Base-by-base conservation (phyloP, 1,140 invertebrate species). In the Diorhabda sublineata region DNA sequence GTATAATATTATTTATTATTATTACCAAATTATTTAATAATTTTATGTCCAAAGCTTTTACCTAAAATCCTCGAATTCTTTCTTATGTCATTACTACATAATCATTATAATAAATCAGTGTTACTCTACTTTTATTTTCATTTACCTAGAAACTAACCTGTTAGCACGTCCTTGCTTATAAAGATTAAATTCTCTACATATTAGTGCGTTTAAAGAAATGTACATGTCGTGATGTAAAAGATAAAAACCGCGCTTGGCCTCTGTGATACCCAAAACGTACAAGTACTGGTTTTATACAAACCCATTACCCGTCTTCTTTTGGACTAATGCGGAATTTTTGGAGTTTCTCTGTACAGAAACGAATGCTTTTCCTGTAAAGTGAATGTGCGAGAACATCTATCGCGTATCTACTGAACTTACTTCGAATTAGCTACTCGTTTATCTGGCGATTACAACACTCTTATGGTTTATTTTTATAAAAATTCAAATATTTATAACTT, bases 261-360 rank as follows among this genome's bases (percentile, higher is more conserved):
- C 47, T 65, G 64, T 65, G 64, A 65, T 65, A 65, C 64, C 64
- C 56, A 65, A 65, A 65, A 65, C 47, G 64, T 58, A 65, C 52
- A 45, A 65, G 64, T 56, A 58, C 64, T 65, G 64, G 64, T 65
- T 65, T 65, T 42, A 65, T 58, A 41, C 47, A 42, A 42, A 43
- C 42, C 61, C 61, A 62, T 62, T 26, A 62, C 61, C 45, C 43
- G 41, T 7, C 52, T 65, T 45, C 5, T 65, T 65, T 65, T 57
- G 64, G 64, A 47, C n/a, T 65, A 11, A 43, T 9, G 3, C 11
- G 56, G 47, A 65, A 65, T 65, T 65, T 65, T 65, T 58, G 8
- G 8, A 42, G 8, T 41, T n/a, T 56, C 56, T 57, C n/a, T 41
- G 4, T 45, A 5, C 47, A 58, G 47, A 58, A 65, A 45, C n/a